These are phyloP conservation scores for Mustela erminea DNA, from an alignment of 2,797 vertebrate species.

Conservation along the genomic window DNA sequence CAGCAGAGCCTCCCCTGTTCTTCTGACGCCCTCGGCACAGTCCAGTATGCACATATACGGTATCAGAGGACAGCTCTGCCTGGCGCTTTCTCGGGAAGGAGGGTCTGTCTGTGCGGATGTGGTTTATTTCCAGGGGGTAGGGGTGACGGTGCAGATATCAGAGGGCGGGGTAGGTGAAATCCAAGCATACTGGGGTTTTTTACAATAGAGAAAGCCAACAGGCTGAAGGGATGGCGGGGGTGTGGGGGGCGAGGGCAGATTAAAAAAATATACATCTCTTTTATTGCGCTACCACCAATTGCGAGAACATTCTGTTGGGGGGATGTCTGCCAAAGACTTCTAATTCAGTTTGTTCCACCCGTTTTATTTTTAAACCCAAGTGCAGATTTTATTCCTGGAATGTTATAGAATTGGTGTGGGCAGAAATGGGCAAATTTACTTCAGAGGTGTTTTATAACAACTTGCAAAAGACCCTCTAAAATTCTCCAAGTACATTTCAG, in stretches of 20 bases:
- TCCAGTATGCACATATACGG: background rate
- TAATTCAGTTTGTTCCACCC: slow-evolving; percentile 77
- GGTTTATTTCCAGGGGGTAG: background rate
- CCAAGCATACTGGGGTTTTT: slow-evolving; percentile 36
- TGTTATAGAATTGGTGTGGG: slow-evolving; percentile 78
- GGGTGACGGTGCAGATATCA: background rate
- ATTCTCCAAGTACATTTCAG: slow-evolving; percentile 39
- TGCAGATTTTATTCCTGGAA: slow-evolving; percentile 82
- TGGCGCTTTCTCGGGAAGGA: background rate
- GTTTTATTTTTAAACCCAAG: slow-evolving; percentile 77
- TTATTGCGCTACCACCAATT: slow-evolving; percentile 72
- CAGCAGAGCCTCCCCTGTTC: slow-evolving; percentile 75
- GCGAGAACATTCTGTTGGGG: slow-evolving; percentile 73
- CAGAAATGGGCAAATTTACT: slow-evolving; percentile 78
- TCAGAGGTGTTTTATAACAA: slow-evolving; percentile 74
- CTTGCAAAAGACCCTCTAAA: slow-evolving; percentile 72
- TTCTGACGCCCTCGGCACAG: slow-evolving; percentile 58
- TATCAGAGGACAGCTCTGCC: background rate
- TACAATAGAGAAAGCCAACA: slow-evolving; percentile 65
- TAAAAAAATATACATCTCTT: slow-evolving; percentile 72
- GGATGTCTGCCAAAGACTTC: slow-evolving; percentile 76
- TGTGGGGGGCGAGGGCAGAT: slow-evolving; percentile 3
- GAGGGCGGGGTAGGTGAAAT: background rate
- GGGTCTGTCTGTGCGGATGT: background rate
- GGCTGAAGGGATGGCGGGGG: background rate